These are phyloP conservation scores for Tympanuchus pallidicinctus DNA, from an alignment of 2,113 vertebrate species.

Conservation along the genomic window DNA sequence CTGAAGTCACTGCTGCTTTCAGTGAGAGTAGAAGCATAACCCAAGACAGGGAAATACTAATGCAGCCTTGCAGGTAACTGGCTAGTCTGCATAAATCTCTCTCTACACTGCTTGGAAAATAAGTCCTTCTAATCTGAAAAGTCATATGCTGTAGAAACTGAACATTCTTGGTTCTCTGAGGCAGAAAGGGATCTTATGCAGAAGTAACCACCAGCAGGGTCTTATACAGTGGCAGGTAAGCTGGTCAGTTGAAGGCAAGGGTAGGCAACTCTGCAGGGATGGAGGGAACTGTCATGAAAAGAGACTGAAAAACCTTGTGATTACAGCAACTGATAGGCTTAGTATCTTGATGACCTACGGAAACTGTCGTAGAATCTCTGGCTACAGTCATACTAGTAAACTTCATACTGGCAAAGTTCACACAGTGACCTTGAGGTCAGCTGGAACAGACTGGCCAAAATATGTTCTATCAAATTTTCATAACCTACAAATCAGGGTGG, in stretches of 20 bases:
- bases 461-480: not conserved
- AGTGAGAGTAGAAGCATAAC: not conserved
- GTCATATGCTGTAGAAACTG: not conserved
- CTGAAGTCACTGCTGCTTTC: not conserved
- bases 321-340: not conserved
- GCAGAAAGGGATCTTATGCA: not conserved
- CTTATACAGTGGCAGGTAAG: not conserved
- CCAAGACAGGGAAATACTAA: not conserved
- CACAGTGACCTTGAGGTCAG: not conserved
- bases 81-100: not conserved
- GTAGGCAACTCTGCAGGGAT: not conserved
- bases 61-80: not conserved
- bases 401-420: not conserved
- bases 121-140: not conserved
- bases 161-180: not conserved
- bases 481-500: not conserved
- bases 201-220: not conserved
- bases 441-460: not conserved
- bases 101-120: rapidly evolving
- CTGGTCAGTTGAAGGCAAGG: not conserved
- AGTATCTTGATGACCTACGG: rapidly evolving
- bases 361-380: not conserved
- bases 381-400: not conserved
- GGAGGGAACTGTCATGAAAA: not conserved
- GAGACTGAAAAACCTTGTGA: not conserved